phyloP scores from a whole-genome alignment of 2,113 vertebrate genomes.

The Austrofundulus limnaeus region DNA sequence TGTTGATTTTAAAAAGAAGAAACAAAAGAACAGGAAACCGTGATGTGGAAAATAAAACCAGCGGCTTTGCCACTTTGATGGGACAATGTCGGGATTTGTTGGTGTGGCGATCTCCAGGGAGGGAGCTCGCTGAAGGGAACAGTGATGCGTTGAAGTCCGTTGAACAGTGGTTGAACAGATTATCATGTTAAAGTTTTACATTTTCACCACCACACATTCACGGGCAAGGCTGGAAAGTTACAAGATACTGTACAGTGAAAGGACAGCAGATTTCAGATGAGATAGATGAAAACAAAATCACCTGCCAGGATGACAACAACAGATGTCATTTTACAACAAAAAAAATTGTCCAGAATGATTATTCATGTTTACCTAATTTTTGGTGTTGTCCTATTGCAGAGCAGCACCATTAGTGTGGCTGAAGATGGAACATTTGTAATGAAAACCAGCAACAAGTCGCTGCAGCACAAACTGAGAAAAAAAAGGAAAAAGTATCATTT shows the following conservation, averaged over 20 bases:
- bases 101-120: slow-evolving; percentile 67
- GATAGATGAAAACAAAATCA: too few relatives aligned
- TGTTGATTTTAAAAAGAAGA: slow-evolving; percentile 75
- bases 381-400: too few relatives aligned
- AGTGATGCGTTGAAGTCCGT: slow-evolving; percentile 3
- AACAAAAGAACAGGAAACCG: slow-evolving; percentile 73
- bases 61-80: slow-evolving; percentile 68
- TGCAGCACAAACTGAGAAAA: too few relatives aligned
- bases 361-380: too few relatives aligned
- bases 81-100: slow-evolving; percentile 75
- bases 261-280: too few relatives aligned
- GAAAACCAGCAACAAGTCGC: too few relatives aligned
- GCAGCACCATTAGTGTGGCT: too few relatives aligned
- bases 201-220: neutral
- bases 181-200: slow-evolving; percentile 17
- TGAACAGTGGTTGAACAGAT: slow-evolving; percentile 22
- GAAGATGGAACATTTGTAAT: too few relatives aligned
- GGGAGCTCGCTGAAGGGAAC: slow-evolving; percentile 22
- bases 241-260: neutral
- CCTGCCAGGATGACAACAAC: too few relatives aligned
- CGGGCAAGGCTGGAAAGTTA: neutral
- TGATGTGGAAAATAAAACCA: slow-evolving; percentile 77
- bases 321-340: too few relatives aligned
- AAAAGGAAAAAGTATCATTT: too few relatives aligned
- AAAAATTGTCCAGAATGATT: too few relatives aligned